phyloP scores from a whole-genome alignment of 2,888 invertebrate species.

The Epinotia nisella region DNA sequence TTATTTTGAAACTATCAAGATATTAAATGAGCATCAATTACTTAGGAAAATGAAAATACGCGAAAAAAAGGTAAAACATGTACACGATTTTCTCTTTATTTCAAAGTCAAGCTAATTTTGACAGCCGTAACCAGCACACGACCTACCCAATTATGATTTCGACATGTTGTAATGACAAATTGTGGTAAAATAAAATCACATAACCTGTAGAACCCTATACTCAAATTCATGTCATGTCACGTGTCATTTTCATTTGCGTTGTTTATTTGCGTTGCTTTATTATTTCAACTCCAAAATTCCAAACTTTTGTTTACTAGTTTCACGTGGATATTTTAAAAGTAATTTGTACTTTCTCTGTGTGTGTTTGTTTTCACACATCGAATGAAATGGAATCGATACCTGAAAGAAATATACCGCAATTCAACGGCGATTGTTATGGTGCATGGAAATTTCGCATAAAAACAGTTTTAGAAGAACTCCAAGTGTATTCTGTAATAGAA shows the following conservation, averaged over 20 bases:
- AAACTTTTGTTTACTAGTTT: neutral
- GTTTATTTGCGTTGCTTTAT: neutral
- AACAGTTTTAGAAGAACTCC: constrained; percentile 17
- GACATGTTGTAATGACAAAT: too few species aligned
- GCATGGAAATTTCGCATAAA: constrained; percentile 18
- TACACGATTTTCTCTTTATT: too few species aligned
- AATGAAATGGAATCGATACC: constrained; percentile 4
- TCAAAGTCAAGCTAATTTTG: too few species aligned
- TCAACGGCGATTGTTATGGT: constrained; percentile 9
- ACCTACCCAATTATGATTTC: too few species aligned
- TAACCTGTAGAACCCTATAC: too few species aligned
- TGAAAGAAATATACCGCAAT: constrained; percentile 4
- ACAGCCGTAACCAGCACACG: too few species aligned
- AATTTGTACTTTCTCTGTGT: neutral
- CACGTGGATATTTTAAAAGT: neutral
- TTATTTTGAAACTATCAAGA: too few species aligned
- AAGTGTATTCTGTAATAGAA: constrained; percentile 7
- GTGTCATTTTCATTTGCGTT: neutral
- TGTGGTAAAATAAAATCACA: too few species aligned
- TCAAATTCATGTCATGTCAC: neutral
- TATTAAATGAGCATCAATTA: too few species aligned
- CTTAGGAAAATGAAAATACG: too few species aligned
- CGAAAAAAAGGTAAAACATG: too few species aligned
- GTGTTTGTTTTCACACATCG: neutral
- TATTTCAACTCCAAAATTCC: neutral